phyloP scores from a whole-genome alignment of 2,797 vertebrate genomes.

The Pempheris klunzingeri region DNA sequence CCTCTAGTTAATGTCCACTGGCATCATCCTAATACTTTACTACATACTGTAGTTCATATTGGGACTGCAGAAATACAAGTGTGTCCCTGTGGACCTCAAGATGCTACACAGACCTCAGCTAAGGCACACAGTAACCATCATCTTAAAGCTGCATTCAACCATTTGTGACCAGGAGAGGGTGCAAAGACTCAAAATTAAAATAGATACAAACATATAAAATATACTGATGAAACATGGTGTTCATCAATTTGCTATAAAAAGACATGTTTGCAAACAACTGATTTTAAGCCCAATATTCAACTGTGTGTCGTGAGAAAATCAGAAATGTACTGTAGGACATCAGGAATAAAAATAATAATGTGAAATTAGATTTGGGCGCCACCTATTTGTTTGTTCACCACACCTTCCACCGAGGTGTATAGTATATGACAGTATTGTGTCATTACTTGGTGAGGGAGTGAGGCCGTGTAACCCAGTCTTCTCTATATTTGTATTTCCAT shows the following conservation, averaged over 20 bases:
- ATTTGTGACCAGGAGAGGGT: neutral
- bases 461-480: too few relatives aligned
- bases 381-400: too few relatives aligned
- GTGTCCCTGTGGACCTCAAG: constrained; percentile 13
- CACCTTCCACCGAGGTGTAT: too few relatives aligned
- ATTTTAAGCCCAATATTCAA: neutral
- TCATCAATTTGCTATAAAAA: neutral
- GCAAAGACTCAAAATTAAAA: neutral
- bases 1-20: constrained; percentile 39
- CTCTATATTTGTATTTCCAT: too few relatives aligned
- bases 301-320: too few relatives aligned
- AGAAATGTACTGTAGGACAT: too few relatives aligned
- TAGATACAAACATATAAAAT: neutral
- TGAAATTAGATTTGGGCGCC: too few relatives aligned
- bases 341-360: too few relatives aligned
- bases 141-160: neutral
- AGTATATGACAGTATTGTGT: too few relatives aligned
- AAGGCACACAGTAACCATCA: neutral
- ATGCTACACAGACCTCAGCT: neutral
- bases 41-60: constrained; percentile 31
- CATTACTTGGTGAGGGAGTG: too few relatives aligned
- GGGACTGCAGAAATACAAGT: neutral
- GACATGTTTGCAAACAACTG: too few relatives aligned
- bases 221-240: neutral
- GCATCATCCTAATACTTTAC: constrained; percentile 53